Evolutionary conservation across 1,140 invertebrate species (phyloP), one percentile per base, ranked within the genome.

Genomic region (Diprion similis): DNA sequence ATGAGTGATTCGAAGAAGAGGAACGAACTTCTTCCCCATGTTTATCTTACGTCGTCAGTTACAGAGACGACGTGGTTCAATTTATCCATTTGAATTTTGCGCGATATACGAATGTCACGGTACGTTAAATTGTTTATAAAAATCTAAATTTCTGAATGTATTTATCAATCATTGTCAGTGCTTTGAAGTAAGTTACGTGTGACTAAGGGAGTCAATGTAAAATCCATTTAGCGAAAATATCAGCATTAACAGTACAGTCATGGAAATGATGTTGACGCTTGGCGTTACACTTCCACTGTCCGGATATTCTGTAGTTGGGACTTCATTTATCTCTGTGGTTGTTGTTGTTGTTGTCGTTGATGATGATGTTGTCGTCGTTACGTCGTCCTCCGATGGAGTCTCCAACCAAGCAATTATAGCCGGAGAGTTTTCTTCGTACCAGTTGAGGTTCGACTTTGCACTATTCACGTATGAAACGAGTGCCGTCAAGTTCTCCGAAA

Each of bases 361-460:
- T 51, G 51, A 6, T 15, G 11, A 8, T 6, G 51, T 6, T 59
- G 1, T 6, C 6, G 24, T 37, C 24, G 24, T 37, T 37, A 37
- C 59, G 59, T 64, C 17, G 59, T 15, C 59, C 13, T 64, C 13
- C 1, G 4, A 15, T 64, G 1, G 59, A 15, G 4, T 15, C 17
- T 68, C 66, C 66, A 73, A 46, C 66, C 47, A 51, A 48, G 3
- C 68, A 17, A 68, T 8, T 47, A 73, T 68, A 46, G 8, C 72
- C 6, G 67, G n/a, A 11, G 68, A 71, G 66, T 79, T 51, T 2
- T 48, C 45, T 8, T 73, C 9, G 13, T 72, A 76, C 80, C 80
- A 81, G 24, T 71, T 11, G 3, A 68, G 59, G 71, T 81, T 79
- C 24, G 64, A 66, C 65, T 73, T 72, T 11, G 77, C 78, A 11